phyloP scores from a whole-genome alignment of 2,797 vertebrate genomes.

The Phaenicophaeus curvirostris region DNA sequence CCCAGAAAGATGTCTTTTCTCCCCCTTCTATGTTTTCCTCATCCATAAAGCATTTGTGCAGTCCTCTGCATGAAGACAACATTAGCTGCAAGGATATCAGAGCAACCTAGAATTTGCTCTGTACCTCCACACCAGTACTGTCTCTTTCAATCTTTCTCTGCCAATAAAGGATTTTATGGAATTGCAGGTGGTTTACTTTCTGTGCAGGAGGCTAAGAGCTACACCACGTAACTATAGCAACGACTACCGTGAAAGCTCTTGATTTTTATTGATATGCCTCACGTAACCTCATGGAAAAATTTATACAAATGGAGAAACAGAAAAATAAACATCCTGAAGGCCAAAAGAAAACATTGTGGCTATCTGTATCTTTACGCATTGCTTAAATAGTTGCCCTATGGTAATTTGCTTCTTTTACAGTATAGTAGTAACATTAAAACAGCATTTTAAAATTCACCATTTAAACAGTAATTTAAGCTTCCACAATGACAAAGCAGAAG shows the following conservation, averaged over 20 bases:
- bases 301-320: neutral
- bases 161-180: slow-evolving; percentile 6
- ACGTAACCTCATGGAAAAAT: neutral
- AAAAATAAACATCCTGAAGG: slow-evolving; percentile 23
- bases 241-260: neutral
- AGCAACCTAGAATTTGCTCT: neutral
- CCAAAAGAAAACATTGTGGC: neutral
- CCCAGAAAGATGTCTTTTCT: neutral
- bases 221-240: slow-evolving; percentile 47
- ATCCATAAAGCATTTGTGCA: neutral
- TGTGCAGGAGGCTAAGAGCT: slow-evolving; percentile 11
- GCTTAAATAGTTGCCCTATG: neutral
- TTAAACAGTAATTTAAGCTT: slow-evolving; percentile 27
- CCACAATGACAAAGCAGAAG: slow-evolving; percentile 18
- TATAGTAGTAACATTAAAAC: neutral
- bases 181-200: slow-evolving; percentile 43
- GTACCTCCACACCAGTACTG: neutral
- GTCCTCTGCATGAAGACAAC: neutral
- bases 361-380: neutral
- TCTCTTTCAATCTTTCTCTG: neutral
- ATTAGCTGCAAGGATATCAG: neutral
- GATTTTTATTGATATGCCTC: neutral
- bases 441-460: neutral
- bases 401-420: neutral
- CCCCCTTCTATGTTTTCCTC: neutral